Evolutionary conservation across 53 echinoderm and acorn worm species (phyloP).

Genomic region (Echinometra lucunter): DNA sequence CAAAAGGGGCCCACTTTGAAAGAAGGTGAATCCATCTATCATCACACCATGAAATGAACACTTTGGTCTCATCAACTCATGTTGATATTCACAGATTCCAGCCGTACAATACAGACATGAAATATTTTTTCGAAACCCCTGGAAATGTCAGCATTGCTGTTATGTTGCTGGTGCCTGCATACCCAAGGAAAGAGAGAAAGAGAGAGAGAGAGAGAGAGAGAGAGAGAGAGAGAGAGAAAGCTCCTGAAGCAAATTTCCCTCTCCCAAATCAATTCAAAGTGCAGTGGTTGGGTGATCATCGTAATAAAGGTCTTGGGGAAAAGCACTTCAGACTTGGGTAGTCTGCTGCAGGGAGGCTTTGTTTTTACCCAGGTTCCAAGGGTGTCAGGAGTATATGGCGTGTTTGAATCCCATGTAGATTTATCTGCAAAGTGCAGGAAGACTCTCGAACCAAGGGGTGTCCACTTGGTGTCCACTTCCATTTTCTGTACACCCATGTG

Average conservation of each 20-base stretch:
- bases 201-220: slow-evolving; percentile 43
- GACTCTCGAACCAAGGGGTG: background rate
- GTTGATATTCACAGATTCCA: background rate
- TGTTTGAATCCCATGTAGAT: background rate
- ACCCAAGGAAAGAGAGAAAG: slow-evolving; percentile 19
- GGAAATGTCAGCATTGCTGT: slow-evolving; percentile 37
- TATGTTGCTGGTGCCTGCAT: background rate
- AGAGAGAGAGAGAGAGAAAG: slow-evolving; percentile 18
- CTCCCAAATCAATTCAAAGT: slow-evolving; percentile 71
- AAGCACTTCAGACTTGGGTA: slow-evolving; percentile 46
- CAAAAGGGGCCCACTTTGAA: background rate
- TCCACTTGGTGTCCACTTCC: background rate
- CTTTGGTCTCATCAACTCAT: slow-evolving; percentile 11
- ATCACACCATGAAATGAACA: background rate
- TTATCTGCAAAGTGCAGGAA: background rate
- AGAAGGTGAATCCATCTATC: background rate
- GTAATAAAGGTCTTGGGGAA: slow-evolving; percentile 47
- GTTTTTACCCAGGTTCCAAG: background rate
- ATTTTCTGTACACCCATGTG: background rate
- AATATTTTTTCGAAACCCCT: slow-evolving; percentile 19
- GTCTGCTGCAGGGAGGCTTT: background rate
- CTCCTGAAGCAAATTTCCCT: slow-evolving; percentile 58
- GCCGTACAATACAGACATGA: slow-evolving; percentile 3
- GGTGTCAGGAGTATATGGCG: background rate
- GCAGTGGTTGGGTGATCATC: slow-evolving; percentile 67